Percentiles rank a stretch among this genome's conserved stretches.
Evolutionary conservation across 2,888 invertebrate species (phyloP).

Genomic region (Acanthacorydalis orientalis): DNA sequence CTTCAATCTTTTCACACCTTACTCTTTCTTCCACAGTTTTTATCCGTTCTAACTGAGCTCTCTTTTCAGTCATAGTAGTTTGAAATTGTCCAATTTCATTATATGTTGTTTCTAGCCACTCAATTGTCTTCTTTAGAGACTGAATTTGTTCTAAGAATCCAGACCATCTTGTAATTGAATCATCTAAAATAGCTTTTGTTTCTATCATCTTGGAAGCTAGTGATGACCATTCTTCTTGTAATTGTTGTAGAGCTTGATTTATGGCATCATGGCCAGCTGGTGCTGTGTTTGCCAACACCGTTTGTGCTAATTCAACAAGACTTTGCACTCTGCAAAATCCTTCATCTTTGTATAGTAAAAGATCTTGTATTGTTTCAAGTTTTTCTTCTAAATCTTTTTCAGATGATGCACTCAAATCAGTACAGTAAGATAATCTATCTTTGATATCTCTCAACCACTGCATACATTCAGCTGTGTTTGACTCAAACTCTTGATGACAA

Average conservation of each 20-base stretch:
- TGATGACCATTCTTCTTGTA: constrained; percentile 84
- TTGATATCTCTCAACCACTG: constrained; percentile 72
- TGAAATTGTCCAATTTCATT: constrained; percentile 59
- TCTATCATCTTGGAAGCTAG: constrained; percentile 78
- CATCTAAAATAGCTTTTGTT: constrained; percentile 73
- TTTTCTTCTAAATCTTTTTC: constrained; percentile 77
- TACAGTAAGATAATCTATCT: constrained; percentile 73
- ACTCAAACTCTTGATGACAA: constrained; percentile 75
- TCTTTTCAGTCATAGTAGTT: constrained; percentile 71
- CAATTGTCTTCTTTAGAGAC: constrained; percentile 64
- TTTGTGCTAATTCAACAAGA: constrained; percentile 80
- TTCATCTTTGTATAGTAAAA: constrained; percentile 81
- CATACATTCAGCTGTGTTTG: constrained; percentile 58
- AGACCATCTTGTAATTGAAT: constrained; percentile 82
- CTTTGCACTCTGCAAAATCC: constrained; percentile 78
- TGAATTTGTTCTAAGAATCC: constrained; percentile 80
- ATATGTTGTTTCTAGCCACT: constrained; percentile 56
- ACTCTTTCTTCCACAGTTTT: constrained; percentile 77
- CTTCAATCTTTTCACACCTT: constrained; percentile 77
- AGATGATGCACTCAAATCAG: constrained; percentile 62
- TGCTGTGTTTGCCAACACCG: constrained; percentile 79
- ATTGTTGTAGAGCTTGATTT: constrained; percentile 59
- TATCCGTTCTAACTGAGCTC: constrained; percentile 68
- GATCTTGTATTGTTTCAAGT: constrained; percentile 67
- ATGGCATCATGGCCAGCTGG: constrained; percentile 75